Evolutionary conservation across 1,140 invertebrate species (phyloP), one percentile per base, ranked within the genome.

Genomic region (Drosophila simulans): DNA sequence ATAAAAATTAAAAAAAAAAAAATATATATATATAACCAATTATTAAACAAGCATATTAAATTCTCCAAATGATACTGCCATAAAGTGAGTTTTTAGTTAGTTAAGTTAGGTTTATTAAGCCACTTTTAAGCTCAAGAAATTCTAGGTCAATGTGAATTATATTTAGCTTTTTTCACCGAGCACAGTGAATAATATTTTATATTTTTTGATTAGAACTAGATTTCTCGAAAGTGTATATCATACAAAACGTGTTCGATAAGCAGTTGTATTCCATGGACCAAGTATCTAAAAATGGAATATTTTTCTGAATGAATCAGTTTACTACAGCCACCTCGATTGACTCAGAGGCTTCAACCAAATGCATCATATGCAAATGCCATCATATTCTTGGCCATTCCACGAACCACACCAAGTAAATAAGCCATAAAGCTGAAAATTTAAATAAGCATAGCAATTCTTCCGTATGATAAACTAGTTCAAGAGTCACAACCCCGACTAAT

Each of bases 401-500:
- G 48, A 17, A 49, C 8, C 8, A 49, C 62, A 35, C 62, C 42
- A 62, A 17, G 25, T 35, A 51, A 60, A 45, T 12, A 25, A n/a
- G 13, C 34, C 31, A 34, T 20, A 53, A 46, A 46, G 11, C 39
- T 10, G 5, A 57, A 62, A 27, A 13, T 5, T 22, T 5, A 2
- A 60, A 60, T 31, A 27, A 25, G 46, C 46, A 49, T 31, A 17
- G 42, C 62, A 56, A 70, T 40, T 71, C 65, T 68, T 69, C 51
- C 51, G 42, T 48, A 11, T 42, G 51, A 70, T 70, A 69, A 70
- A 69, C 66, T 69, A 70, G 66, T 70, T 70, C 66, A 69, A 70
- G 64, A 70, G 66, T 69, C 66, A 56, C 66, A 70, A 48, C 54
- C 51, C 49, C 62, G 49, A 48, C 60, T 54, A 66, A 65, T 69